These are phyloP conservation scores for Unio delphinus DNA, from an alignment of 2,888 invertebrate genomes.

Conservation along the genomic window DNA sequence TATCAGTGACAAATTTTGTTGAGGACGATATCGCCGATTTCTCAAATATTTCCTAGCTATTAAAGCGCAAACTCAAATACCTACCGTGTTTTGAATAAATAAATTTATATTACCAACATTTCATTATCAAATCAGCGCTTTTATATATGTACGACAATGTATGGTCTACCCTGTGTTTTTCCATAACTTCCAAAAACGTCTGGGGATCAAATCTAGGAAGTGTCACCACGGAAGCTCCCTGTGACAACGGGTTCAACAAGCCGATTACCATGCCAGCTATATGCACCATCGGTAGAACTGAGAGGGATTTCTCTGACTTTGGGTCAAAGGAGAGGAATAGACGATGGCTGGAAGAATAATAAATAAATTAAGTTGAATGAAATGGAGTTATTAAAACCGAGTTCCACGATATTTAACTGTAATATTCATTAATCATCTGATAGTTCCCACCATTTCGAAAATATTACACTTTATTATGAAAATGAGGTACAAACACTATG, in stretches of 20 bases:
- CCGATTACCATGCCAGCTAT: conserved; percentile 81
- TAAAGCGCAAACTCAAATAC: too few relatives aligned
- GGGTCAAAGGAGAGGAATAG: conserved; percentile 32
- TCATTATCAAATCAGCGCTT: too few relatives aligned
- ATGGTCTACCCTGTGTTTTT: conserved; percentile 76
- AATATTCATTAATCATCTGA: too few relatives aligned
- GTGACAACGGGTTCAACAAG: conserved; percentile 76
- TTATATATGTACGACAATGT: not conserved
- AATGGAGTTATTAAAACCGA: not conserved
- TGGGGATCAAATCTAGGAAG: conserved; percentile 83
- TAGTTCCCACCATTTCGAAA: too few relatives aligned
- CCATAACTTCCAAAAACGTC: conserved; percentile 78
- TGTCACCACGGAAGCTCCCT: conserved; percentile 80
- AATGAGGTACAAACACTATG: too few relatives aligned
- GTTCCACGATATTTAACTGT: not conserved
- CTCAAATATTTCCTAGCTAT: too few relatives aligned
- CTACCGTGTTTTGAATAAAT: too few relatives aligned
- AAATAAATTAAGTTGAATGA: not conserved
- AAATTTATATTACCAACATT: too few relatives aligned
- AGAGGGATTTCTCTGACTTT: conserved; percentile 72
- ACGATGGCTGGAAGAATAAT: conserved; percentile 29
- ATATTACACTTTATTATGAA: too few relatives aligned
- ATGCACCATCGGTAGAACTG: conserved; percentile 85
- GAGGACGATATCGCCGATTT: too few relatives aligned
- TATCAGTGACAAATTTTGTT: too few relatives aligned